These are phyloP conservation scores for Nipponacmea schrenckii DNA, from an alignment of 2,888 invertebrate genomes.

Conservation along the genomic window DNA sequence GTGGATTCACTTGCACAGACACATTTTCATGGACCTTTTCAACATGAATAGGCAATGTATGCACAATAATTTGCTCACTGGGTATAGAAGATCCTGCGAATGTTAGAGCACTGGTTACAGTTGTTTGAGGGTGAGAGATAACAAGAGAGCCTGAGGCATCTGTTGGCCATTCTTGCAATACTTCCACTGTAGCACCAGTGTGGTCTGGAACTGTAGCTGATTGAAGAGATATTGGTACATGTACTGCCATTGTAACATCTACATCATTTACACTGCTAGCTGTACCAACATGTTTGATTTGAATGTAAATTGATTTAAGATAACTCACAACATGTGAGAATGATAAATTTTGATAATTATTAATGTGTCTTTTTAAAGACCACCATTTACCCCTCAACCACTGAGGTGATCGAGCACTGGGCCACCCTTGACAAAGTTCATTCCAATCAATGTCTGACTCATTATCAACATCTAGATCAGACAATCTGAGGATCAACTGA, in stretches of 20 bases:
- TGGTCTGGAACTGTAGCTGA: conserved; percentile 32
- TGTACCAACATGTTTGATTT: neutral
- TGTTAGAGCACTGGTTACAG: conserved; percentile 35
- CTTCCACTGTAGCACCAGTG: conserved; percentile 50
- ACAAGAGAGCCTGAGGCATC: conserved; percentile 46
- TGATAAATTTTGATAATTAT: conserved; percentile 61
- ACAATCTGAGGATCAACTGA: conserved; percentile 66
- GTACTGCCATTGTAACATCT: conserved; percentile 22
- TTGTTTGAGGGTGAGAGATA: conserved; percentile 48
- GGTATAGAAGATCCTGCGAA: conserved; percentile 42
- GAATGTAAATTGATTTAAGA: neutral
- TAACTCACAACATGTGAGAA: conserved; percentile 54
- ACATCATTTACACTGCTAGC: conserved; percentile 15
- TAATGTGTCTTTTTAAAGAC: conserved; percentile 68
- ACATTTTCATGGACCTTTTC: conserved; percentile 36
- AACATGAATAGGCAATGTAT: conserved; percentile 46
- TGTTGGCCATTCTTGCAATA: conserved; percentile 53
- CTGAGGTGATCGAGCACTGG: conserved; percentile 69
- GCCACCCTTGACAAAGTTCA: conserved; percentile 67
- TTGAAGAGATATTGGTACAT: conserved; percentile 10
- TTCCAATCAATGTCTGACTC: conserved; percentile 69
- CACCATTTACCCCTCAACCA: conserved; percentile 71
- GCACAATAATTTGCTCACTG: conserved; percentile 65
- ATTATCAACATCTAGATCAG: conserved; percentile 59
- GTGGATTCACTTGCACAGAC: conserved; percentile 53